A percentile compares a stretch with the other conserved stretches of the same genome.
These are phyloP conservation scores for Tetragnatha montana DNA, from an alignment of 2,888 invertebrate genomes.

Conservation along the genomic window DNA sequence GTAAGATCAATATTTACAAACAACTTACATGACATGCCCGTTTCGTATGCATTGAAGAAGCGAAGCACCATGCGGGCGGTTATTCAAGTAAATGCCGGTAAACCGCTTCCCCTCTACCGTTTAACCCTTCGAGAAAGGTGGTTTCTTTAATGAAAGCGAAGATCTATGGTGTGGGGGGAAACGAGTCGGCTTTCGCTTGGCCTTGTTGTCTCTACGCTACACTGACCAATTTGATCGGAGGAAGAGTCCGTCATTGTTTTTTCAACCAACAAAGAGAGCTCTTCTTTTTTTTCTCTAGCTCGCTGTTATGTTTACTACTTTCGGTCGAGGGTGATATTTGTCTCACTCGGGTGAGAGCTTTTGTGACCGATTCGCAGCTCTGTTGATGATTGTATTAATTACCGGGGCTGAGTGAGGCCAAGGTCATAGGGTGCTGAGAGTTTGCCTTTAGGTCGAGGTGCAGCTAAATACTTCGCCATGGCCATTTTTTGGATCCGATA, in stretches of 20 bases:
- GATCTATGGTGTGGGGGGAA: neutral
- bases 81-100: neutral
- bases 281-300: neutral
- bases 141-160: slow-evolving; percentile 26
- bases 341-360: no score
- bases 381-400: no score
- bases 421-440: no score
- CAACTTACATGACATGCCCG: neutral
- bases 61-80: neutral
- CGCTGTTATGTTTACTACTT: no score
- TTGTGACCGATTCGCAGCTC: no score
- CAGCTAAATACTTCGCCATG: no score
- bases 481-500: no score
- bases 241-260: neutral
- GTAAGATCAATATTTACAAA: neutral
- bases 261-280: slow-evolving; percentile 5
- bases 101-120: neutral
- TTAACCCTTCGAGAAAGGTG: neutral
- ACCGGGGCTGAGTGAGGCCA: no score
- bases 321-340: no score
- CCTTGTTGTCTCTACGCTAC: slow-evolving; percentile 24
- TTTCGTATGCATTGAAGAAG: neutral
- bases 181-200: slow-evolving; percentile 11
- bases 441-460: no score
- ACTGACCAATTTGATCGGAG: slow-evolving; percentile 9